Evolutionary conservation across 2,888 invertebrate species (phyloP).

Genomic region (Lochmaea capreae): DNA sequence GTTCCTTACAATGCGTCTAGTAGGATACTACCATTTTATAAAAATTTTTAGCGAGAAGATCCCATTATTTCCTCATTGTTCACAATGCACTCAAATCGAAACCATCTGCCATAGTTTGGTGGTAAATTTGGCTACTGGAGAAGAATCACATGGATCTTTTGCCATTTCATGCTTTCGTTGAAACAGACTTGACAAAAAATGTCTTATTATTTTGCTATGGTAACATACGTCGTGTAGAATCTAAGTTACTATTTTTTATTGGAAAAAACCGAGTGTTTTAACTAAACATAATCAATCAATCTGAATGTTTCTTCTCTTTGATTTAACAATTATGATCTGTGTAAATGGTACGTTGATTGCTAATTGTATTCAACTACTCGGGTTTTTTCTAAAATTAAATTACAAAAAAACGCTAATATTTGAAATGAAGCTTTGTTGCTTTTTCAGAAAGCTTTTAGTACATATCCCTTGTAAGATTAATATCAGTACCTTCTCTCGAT

Average conservation of each 20-base stretch:
- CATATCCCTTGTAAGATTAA: not conserved
- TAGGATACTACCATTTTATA: conserved; percentile 33
- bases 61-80: conserved; percentile 4
- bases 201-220: conserved; percentile 45
- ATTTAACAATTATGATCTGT: too few relatives aligned
- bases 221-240: conserved; percentile 28
- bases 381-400: conserved; percentile 9
- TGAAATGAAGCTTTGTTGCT: conserved; percentile 11
- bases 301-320: too few relatives aligned
- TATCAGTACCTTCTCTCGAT: not conserved
- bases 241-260: not conserved
- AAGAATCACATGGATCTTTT: conserved; percentile 21
- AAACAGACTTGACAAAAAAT: conserved; percentile 27
- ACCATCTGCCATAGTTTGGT: conserved; percentile 23
- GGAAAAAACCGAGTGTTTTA: conserved; percentile 4
- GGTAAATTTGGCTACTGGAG: conserved; percentile 29
- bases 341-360: not conserved
- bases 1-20: conserved; percentile 9
- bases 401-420: not conserved
- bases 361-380: not conserved
- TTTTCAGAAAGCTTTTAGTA: not conserved
- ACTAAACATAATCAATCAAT: too few relatives aligned
- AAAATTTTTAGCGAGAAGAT: conserved; percentile 28
- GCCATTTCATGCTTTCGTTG: not conserved
- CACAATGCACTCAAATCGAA: conserved; percentile 24